Conservation (phyloP, 2,888 invertebrate species). For the Parochlus steinenii region DNA sequence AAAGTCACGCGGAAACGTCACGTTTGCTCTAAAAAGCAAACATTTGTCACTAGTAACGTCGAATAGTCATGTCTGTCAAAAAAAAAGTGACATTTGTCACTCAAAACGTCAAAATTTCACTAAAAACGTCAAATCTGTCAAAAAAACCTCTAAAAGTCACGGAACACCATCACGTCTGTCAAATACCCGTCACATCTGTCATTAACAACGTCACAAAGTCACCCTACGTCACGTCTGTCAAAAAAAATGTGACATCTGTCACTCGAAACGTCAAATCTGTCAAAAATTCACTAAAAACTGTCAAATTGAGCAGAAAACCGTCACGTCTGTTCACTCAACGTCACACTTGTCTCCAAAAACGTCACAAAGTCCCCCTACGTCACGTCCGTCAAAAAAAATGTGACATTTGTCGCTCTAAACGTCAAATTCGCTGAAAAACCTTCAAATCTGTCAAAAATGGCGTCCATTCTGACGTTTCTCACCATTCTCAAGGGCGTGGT, state of each 20-base stretch:
- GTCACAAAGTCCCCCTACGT: constrained; percentile 60
- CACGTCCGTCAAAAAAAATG: constrained; percentile 17
- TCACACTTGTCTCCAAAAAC: constrained; percentile 68
- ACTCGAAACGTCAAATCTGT: not conserved
- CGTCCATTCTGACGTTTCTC: constrained; percentile 22
- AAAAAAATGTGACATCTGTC: no score
- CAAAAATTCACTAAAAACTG: not conserved
- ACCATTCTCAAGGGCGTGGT: constrained; percentile 90
- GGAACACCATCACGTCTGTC: no score
- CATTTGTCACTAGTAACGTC: not conserved
- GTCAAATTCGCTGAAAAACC: not conserved
- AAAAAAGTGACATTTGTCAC: not conserved
- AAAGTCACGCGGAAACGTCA: constrained; percentile 1
- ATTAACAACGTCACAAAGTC: constrained; percentile 74
- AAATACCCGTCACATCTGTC: constrained; percentile 54
- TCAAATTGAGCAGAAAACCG: no score
- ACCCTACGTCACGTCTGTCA: constrained; percentile 34
- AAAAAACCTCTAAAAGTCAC: no score
- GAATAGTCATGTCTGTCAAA: no score
- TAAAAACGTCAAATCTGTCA: constrained; percentile 36
- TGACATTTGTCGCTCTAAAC: not conserved
- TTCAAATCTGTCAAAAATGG: not conserved
- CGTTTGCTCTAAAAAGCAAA: not conserved
- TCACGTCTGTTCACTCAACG: constrained; percentile 45
- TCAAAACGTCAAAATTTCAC: constrained; percentile 12